A percentile compares a stretch with the other conserved stretches of the same genome.
phyloP scores from a whole-genome alignment of 2,113 vertebrate genomes.

The Galeopterus variegatus region DNA sequence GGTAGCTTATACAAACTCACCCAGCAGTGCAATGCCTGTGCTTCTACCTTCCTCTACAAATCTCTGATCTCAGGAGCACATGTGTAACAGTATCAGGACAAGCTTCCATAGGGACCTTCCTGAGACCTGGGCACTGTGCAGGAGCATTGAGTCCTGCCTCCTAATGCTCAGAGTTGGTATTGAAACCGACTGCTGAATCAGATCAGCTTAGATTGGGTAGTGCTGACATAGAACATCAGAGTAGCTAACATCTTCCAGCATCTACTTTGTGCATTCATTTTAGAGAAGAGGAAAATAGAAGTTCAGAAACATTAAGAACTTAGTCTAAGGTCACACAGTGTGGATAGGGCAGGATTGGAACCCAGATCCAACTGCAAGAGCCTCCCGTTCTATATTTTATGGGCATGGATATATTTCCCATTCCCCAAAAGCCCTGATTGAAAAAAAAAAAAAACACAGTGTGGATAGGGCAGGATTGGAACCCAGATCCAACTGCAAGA shows the following conservation, averaged over 20 bases:
- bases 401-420: not conserved
- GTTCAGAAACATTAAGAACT: not conserved
- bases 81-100: not conserved
- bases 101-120: not conserved
- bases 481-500: not conserved
- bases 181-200: not conserved
- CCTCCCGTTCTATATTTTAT: not conserved
- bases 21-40: fast-evolving
- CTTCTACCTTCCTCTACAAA: not conserved
- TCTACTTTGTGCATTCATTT: not conserved
- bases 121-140: not conserved
- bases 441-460: not conserved
- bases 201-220: not conserved
- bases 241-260: not conserved
- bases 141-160: not conserved
- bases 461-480: not conserved
- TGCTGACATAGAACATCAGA: not conserved
- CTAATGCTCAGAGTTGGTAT: not conserved
- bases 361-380: not conserved
- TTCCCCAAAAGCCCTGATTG: not conserved
- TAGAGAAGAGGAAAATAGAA: not conserved
- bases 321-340: not conserved
- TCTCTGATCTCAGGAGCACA: not conserved
- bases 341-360: not conserved
- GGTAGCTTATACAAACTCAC: not conserved